Evolutionary conservation across 2,113 vertebrate genomes (phyloP).

Genomic region (Saimiri boliviensis): DNA sequence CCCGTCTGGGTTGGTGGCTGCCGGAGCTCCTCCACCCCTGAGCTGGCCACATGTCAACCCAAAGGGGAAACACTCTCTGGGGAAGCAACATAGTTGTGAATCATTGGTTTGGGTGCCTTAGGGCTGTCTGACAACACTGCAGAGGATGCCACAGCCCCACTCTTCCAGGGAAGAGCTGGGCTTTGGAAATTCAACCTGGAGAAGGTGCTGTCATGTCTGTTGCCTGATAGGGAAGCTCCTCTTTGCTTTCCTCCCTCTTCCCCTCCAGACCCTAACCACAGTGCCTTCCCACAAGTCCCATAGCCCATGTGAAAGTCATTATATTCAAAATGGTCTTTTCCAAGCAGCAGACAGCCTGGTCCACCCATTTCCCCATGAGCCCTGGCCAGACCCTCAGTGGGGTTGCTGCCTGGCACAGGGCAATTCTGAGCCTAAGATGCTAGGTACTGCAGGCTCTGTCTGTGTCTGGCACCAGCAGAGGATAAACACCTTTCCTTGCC

Average conservation of each 20-base stretch:
- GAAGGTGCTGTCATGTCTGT: background rate
- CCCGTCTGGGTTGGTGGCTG: slow-evolving; percentile 28
- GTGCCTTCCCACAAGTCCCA: background rate
- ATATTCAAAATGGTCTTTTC: slow-evolving; percentile 51
- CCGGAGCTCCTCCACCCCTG: background rate
- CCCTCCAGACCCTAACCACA: slow-evolving; percentile 24
- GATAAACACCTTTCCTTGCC: slow-evolving; percentile 43
- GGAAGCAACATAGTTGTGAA: slow-evolving; percentile 39
- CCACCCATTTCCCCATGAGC: background rate
- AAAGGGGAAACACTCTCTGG: background rate
- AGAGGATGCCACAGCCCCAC: background rate
- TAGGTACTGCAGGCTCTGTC: background rate
- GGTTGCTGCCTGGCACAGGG: background rate
- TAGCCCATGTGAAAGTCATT: slow-evolving; percentile 71
- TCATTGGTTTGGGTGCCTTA: background rate
- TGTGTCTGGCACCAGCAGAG: background rate
- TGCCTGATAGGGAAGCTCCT: background rate
- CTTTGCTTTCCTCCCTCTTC: background rate
- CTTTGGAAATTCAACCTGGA: slow-evolving; percentile 3
- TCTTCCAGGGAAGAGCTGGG: background rate
- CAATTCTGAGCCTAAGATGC: background rate
- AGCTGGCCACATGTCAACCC: background rate
- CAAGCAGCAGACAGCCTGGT: slow-evolving; percentile 32
- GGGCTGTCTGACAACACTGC: background rate
- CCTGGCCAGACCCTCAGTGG: slow-evolving; percentile 10